Evolutionary conservation across 1,140 invertebrate species (phyloP).

Genomic region (Zaprionus ornatus): DNA sequence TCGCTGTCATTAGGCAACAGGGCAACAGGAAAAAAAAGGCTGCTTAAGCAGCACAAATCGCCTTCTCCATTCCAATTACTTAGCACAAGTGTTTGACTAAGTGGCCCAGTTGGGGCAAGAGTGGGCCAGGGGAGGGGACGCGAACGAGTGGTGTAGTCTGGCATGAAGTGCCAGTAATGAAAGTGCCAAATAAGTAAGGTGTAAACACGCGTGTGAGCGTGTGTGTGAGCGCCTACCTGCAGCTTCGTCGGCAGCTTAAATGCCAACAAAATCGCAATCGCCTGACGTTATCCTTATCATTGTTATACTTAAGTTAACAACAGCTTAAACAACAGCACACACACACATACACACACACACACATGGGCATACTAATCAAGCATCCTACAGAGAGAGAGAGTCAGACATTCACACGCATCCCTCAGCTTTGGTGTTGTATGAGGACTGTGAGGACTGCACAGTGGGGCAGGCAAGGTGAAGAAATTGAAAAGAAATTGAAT

Average conservation of each 20-base stretch:
- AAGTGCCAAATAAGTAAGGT: constrained; percentile 74
- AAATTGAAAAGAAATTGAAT: neutral
- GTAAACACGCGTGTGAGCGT: constrained; percentile 51
- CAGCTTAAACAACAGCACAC: constrained; percentile 67
- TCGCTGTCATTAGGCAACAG: constrained; percentile 15
- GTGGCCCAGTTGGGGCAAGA: constrained; percentile 40
- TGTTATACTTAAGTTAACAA: constrained; percentile 81
- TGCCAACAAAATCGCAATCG: constrained; percentile 61
- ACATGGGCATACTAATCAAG: constrained; percentile 55
- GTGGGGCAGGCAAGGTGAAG: constrained; percentile 21
- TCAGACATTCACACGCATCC: constrained; percentile 12
- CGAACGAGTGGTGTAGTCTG: neutral
- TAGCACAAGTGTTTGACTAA: constrained; percentile 65
- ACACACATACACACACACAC: constrained; percentile 3
- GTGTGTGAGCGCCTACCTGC: constrained; percentile 15
- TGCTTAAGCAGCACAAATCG: constrained; percentile 31
- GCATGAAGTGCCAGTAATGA: constrained; percentile 24
- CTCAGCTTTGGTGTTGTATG: constrained; percentile 26
- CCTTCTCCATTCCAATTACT: constrained; percentile 70
- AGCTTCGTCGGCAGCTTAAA: constrained; percentile 49
- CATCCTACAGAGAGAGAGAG: constrained; percentile 14
- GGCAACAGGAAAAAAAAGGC: constrained; percentile 18
- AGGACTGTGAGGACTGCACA: constrained; percentile 51
- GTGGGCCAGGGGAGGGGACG: neutral
- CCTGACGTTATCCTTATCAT: constrained; percentile 77